Percentiles rank a stretch among this genome's conserved stretches.
Evolutionary conservation across 92 coral and sea anemone genomes (phyloP).

Genomic region (Muricea muricata): DNA sequence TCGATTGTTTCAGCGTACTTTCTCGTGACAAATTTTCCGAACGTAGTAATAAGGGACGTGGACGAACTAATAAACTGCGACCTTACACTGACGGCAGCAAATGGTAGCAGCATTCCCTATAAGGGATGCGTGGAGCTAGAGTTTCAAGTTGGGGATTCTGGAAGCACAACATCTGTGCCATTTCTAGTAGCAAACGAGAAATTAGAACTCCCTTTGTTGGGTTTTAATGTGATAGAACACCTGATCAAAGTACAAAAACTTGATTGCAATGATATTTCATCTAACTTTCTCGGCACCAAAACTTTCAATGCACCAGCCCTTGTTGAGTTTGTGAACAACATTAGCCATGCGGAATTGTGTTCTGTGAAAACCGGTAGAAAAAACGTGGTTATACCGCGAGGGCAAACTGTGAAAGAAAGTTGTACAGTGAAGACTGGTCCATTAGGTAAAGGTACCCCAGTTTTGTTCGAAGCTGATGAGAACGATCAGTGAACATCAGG

Average conservation of each 20-base stretch:
- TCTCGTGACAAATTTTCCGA: conserved; percentile 39
- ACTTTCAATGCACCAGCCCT: conserved; percentile 26
- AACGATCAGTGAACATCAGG: conserved; percentile 64
- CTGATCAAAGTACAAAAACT: conserved; percentile 23
- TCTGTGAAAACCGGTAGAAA: neutral
- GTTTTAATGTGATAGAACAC: conserved; percentile 22
- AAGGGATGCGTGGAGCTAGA: conserved; percentile 18
- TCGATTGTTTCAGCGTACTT: conserved; percentile 36
- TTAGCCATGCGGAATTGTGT: conserved; percentile 43
- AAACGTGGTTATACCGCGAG: neutral
- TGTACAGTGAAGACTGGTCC: too few relatives aligned
- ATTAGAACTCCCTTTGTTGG: neutral
- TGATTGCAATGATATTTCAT: neutral
- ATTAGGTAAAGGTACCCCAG: conserved; percentile 63
- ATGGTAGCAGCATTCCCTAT: too few relatives aligned
- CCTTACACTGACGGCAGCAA: too few relatives aligned
- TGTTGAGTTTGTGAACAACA: conserved; percentile 38
- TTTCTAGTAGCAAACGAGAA: conserved; percentile 37
- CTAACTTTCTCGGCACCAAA: conserved; percentile 17
- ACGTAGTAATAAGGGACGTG: conserved; percentile 38
- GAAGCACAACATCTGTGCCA: conserved; percentile 46
- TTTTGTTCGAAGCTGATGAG: conserved; percentile 69
- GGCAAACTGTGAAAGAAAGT: too few relatives aligned
- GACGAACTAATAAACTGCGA: conserved; percentile 42
- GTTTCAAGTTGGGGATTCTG: conserved; percentile 57